Base-by-base conservation (phyloP, 1,140 invertebrate genomes). In the Diorhabda sublineata region DNA sequence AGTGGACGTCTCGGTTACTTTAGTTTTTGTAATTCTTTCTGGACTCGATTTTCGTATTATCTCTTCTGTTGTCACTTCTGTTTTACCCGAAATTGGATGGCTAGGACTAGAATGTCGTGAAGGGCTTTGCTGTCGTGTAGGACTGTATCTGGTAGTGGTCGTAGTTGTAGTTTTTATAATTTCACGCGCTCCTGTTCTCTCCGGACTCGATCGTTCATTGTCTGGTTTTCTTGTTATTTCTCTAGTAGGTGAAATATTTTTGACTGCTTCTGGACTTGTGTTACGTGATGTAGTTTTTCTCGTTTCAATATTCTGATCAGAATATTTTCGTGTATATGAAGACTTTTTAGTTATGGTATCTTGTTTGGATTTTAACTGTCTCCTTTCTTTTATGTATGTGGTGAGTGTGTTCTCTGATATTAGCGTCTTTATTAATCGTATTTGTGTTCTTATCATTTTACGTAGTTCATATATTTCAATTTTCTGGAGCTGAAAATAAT, bases 381-480 rank as follows among this genome's bases (percentile, higher is more conserved):
- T 67, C 68, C 70, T 71, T 65, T 64, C 67, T 9, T 45, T 45
- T 7, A 74, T 67, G 43, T 71, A 71, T 57, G 44, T 65, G 11
- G 82, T 76, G 41, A 81, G 79, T 68, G 83, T 83, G 44, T 73
- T 72, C 69, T 79, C 79, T 68, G 84, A 83, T 44, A 84, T 81
- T 69, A 84, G 81, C 73, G 89, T 87, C 71, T 86, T 87, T 3
- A 91, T 87, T 5, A 88, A 76, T 71, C 90, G 83, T 65, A 92
- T 91, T 80, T 92, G 90, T 5, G 89, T 85, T 70, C 91, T 84
- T 65, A 93, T 91, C 67, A 89, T 84, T 63, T 90, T 85, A 68
- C 91, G 81, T 74, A 91, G 84, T 73, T 92, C 91, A 76, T 92
- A 92, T 66, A 86, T 87, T 42, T 85, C 85, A 45, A 91, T 87